These are phyloP conservation scores for Drosophila melanogaster DNA, from an alignment of 1,140 invertebrate genomes.

Conservation along the genomic window Release_6_plus_ISO1_MT NC_004354.4:4510001-4510500, in stretches of 20 bases:
- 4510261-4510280: background rate
- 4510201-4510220: conserved; percentile 17
- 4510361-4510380: conserved; percentile 78
- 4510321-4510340: conserved; percentile 17
- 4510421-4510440: conserved; percentile 68
- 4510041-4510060: conserved; percentile 39
- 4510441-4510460: background rate
- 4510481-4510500: conserved; percentile 71
- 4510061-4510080: conserved; percentile 12
- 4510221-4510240: background rate
- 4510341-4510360: conserved; percentile 78
- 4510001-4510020: conserved; percentile 8
- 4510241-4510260: background rate
- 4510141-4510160: background rate
- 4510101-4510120: conserved; percentile 76
- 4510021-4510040: conserved; percentile 4
- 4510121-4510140: conserved; percentile 64
- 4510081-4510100: conserved; percentile 71
- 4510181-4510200: conserved; percentile 4
- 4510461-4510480: conserved; percentile 20
- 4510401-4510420: conserved; percentile 67
- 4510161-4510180: background rate
- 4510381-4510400: conserved; percentile 79
- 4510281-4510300: background rate
- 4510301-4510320: background rate